A percentile compares a stretch with the other conserved stretches of the same genome.
These are phyloP conservation scores for Neuroscelio doddi DNA, from an alignment of 2,888 invertebrate species.

Conservation along the genomic window DNA sequence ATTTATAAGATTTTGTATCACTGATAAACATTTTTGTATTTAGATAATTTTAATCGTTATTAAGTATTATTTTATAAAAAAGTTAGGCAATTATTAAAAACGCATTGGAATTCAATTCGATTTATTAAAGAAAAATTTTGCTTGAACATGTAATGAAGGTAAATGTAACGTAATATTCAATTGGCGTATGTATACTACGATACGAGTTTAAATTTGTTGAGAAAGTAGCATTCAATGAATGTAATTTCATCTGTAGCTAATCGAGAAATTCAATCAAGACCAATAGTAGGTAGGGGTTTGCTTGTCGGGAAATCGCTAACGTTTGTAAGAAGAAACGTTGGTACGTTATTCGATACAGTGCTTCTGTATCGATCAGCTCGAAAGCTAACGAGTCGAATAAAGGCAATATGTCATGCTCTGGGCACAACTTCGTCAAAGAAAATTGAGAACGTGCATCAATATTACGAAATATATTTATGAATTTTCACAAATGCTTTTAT, in stretches of 20 bases:
- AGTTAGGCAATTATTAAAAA: no score
- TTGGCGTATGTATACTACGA: no score
- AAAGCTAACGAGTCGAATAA: slow-evolving; percentile 29
- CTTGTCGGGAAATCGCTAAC: slow-evolving; percentile 29
- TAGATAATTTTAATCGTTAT: no score
- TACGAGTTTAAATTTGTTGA: background rate
- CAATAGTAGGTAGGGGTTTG: slow-evolving; percentile 7
- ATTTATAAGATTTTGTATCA: background rate
- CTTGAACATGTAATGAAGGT: no score
- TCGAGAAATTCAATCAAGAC: slow-evolving; percentile 29
- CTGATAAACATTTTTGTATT: no score
- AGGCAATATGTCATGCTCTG: slow-evolving; percentile 30
- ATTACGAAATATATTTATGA: background rate
- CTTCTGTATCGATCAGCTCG: slow-evolving; percentile 28
- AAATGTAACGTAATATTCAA: no score
- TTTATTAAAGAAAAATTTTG: no score
- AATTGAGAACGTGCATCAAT: slow-evolving; percentile 13
- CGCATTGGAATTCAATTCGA: no score
- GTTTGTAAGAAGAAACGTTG: slow-evolving; percentile 30
- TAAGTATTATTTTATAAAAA: no score
- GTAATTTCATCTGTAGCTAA: slow-evolving; percentile 30
- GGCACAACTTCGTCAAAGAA: slow-evolving; percentile 16
- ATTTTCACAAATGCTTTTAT: background rate
- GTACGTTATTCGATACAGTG: slow-evolving; percentile 30
- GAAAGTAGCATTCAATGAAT: slow-evolving; percentile 14